Evolutionary conservation across 2,113 vertebrate genomes (phyloP), one percentile per base, ranked within the genome.

Genomic region (Hiodon alosoides): DNA sequence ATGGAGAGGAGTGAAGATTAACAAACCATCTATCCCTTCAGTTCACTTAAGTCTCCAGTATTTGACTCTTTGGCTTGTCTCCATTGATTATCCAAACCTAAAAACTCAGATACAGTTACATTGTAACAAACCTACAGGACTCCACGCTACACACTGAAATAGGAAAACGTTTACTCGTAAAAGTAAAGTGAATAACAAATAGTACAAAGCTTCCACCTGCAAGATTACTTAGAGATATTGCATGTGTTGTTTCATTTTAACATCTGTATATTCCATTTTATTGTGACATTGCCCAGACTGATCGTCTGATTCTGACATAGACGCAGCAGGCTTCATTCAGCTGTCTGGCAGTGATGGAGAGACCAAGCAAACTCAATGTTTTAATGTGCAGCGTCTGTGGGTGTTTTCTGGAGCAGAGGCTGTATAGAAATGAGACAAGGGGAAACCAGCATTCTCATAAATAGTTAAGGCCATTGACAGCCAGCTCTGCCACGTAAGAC

Each of bases 391-490:
- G 11, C 17, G 75, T 70, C 60, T n/a, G 71, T 77, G 71, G 76
- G 65, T 67, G 65, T 53, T 47, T 31, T 66, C n/a, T 68, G 57
- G 53, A 72, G 64, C 69, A 13, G 65, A 17, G 50, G 46, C 8
- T 64, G 13, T 81, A 85, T 86, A 83, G 67, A 78, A 85, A 85
- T 82, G 4, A 67, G 4, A 84, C 54, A 62, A 60, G 5, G 58
- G 67, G 72, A 69, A 4, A 67, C 66, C 60, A 5, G 16, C 31
- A 67, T 71, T 17, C 75, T 76, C 75, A 71, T 71, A 62, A 76
- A 70, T 76, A 71, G 67, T 64, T 52, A 14, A 55, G 68, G 17
- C 65, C 47, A 65, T 55, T 53, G 66, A 47, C 59, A 61, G 51
- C 69, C 53, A 55, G 5, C 5, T 7, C 8, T 67, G 76, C 70